A percentile compares a stretch with the other conserved stretches of the same genome.
phyloP scores from a whole-genome alignment of 1,140 invertebrate species.

The Meloidogyne hapla region DNA sequence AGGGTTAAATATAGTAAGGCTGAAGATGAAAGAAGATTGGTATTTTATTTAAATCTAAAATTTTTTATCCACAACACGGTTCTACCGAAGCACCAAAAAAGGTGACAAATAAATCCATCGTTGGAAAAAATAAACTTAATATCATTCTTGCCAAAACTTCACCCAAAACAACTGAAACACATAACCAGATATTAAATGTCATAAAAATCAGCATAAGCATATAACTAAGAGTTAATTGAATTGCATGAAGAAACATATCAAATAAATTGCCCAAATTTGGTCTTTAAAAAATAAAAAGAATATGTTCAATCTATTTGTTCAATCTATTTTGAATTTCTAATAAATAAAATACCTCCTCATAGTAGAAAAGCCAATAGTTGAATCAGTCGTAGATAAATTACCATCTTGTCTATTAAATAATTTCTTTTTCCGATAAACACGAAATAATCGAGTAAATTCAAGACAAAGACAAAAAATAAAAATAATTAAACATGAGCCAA shows the following conservation, averaged over 20 bases:
- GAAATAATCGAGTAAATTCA: slow-evolving; percentile 53
- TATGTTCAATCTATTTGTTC: no score
- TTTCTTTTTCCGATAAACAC: slow-evolving; percentile 42
- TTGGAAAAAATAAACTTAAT: slow-evolving; percentile 71
- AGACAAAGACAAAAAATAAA: slow-evolving; percentile 50
- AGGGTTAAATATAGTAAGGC: neutral
- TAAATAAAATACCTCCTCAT: neutral
- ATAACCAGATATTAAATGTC: slow-evolving; percentile 95
- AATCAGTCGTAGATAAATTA: neutral
- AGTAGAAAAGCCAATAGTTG: neutral
- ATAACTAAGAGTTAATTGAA: slow-evolving; percentile 86
- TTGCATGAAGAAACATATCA: slow-evolving; percentile 82
- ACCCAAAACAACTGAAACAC: slow-evolving; percentile 82
- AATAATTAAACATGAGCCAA: slow-evolving; percentile 55
- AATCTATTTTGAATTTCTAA: neutral
- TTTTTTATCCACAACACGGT: slow-evolving; percentile 35
- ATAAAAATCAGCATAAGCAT: slow-evolving; percentile 95
- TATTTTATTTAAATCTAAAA: neutral
- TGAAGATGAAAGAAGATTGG: neutral
- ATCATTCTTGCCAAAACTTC: slow-evolving; percentile 85
- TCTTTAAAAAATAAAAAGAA: slow-evolving; percentile 38
- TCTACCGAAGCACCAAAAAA: slow-evolving; percentile 25
- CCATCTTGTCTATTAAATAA: slow-evolving; percentile 22
- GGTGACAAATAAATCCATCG: slow-evolving; percentile 42
- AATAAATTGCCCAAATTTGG: slow-evolving; percentile 70